Evolutionary conservation across 2,888 invertebrate genomes (phyloP).

Genomic region (Neoaliturus tenellus): DNA sequence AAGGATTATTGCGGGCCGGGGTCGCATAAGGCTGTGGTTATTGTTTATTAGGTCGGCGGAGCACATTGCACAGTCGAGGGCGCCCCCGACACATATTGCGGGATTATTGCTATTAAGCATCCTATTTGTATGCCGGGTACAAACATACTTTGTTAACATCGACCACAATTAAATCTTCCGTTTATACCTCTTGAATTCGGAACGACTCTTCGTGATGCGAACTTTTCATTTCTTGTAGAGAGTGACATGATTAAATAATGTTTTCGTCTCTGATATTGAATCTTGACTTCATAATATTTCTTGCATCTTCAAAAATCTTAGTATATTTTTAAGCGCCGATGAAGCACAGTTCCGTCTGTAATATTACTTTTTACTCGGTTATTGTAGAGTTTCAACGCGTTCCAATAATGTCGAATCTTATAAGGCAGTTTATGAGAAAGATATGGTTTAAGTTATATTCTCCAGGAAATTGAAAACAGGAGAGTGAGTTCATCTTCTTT

Average conservation of each 20-base stretch:
- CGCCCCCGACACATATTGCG: constrained; percentile 8
- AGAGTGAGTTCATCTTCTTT: constrained; percentile 9
- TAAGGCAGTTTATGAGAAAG: neutral
- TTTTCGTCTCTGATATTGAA: neutral
- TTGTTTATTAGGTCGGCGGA: constrained; percentile 12
- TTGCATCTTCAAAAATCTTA: no score
- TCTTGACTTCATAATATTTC: neutral
- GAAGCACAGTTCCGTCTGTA: no score
- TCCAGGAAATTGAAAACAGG: constrained; percentile 19
- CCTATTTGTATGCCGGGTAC: constrained; percentile 13
- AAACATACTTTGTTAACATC: constrained; percentile 7
- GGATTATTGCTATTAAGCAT: constrained; percentile 20
- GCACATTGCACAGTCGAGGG: neutral
- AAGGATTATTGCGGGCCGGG: constrained; percentile 1
- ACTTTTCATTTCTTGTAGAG: no score
- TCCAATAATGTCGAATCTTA: no score
- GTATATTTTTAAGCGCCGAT: no score
- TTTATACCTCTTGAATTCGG: neutral
- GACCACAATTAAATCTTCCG: neutral
- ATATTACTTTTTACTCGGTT: no score
- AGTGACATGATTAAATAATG: no score
- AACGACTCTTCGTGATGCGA: no score
- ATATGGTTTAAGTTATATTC: neutral
- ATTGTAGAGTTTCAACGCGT: no score
- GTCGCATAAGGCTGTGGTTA: neutral